These are phyloP conservation scores for Centropus unirufus DNA, from an alignment of 2,113 vertebrate species.

Conservation along the genomic window DNA sequence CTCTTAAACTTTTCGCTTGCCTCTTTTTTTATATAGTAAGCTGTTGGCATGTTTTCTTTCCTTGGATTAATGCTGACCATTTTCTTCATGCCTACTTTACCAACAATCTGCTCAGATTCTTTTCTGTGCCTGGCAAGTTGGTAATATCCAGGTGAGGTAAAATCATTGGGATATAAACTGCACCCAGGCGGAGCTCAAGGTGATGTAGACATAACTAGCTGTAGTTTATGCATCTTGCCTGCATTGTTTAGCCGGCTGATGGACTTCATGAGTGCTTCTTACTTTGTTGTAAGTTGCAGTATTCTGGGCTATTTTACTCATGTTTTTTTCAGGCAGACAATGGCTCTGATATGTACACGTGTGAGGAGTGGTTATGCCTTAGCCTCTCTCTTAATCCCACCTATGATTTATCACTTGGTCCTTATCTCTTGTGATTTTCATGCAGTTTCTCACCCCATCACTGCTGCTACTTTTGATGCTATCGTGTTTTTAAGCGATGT, in stretches of 20 bases:
- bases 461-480: neutral
- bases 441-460: neutral
- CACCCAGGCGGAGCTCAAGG: neutral
- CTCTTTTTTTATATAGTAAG: neutral
- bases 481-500: neutral
- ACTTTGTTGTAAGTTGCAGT: neutral
- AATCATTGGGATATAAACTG: neutral
- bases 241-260: accelerated
- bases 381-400: neutral
- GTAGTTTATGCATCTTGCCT: neutral
- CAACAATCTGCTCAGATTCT: neutral
- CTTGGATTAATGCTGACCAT: neutral
- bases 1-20: neutral
- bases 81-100: neutral
- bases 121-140: neutral
- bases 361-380: neutral
- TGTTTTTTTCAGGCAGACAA: accelerated
- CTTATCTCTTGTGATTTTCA: neutral
- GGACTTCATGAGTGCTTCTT: neutral
- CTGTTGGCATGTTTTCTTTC: neutral
- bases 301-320: neutral
- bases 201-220: neutral
- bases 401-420: neutral
- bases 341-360: neutral
- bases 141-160: neutral